Conservation (phyloP, 2,888 invertebrate species). For the Melinopterus prodromus region DNA sequence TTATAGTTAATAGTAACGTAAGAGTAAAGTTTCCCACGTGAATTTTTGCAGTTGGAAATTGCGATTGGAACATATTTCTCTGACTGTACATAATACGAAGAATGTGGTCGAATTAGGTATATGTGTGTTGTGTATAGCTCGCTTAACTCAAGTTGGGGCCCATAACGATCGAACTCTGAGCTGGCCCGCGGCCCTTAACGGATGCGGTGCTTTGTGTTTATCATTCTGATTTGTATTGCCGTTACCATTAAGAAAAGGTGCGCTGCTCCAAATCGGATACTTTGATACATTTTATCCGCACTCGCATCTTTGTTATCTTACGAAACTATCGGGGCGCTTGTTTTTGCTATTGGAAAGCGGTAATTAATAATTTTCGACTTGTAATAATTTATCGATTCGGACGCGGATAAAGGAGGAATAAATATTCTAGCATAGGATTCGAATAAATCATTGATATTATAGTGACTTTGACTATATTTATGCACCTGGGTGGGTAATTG, state of each 20-base stretch:
- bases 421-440: neutral
- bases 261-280: neutral
- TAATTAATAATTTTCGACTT: conserved; percentile 12
- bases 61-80: too few relatives aligned
- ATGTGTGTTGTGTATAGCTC: neutral
- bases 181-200: conserved; percentile 10
- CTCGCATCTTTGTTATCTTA: neutral
- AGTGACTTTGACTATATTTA: neutral
- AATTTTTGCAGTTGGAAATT: too few relatives aligned
- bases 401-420: neutral
- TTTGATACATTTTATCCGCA: neutral
- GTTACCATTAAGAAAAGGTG: conserved; percentile 9
- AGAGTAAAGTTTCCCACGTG: too few relatives aligned
- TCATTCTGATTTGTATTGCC: conserved; percentile 18
- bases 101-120: neutral
- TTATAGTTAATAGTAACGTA: too few relatives aligned
- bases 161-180: conserved; percentile 6
- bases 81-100: too few relatives aligned
- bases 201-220: conserved; percentile 17
- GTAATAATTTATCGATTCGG: conserved; percentile 17
- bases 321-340: neutral
- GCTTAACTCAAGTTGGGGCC: neutral
- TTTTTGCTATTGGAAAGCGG: conserved; percentile 7
- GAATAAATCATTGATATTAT: neutral
- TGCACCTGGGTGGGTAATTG: too few relatives aligned